These are phyloP conservation scores for Scaptomyza parva DNA, from an alignment of 2,888 invertebrate species.

Conservation along the genomic window DNA sequence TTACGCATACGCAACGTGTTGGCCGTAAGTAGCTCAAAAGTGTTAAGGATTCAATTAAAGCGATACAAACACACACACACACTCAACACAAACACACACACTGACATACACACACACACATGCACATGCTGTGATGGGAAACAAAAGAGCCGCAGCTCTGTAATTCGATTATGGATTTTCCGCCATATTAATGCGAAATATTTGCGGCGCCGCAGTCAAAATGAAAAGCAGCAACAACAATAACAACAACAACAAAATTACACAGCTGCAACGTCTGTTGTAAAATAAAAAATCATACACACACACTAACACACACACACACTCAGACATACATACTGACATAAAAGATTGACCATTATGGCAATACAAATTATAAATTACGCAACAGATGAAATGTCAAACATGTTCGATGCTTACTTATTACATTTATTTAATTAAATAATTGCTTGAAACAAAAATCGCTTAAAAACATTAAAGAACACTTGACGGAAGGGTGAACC, in stretches of 20 bases:
- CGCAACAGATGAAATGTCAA: slow-evolving; percentile 81
- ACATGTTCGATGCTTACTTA: slow-evolving; percentile 71
- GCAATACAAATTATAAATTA: slow-evolving; percentile 79
- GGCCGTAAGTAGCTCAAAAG: slow-evolving; percentile 81
- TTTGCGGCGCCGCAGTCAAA: slow-evolving; percentile 75
- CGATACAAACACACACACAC: slow-evolving; percentile 70
- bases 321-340: not conserved
- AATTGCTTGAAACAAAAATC: slow-evolving; percentile 26
- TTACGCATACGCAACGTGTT: slow-evolving; percentile 76
- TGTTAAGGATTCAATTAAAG: slow-evolving; percentile 83
- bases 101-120: slow-evolving; percentile 4
- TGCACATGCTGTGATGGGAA: slow-evolving; percentile 47
- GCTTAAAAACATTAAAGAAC: slow-evolving; percentile 17
- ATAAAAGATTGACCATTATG: slow-evolving; percentile 60
- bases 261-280: slow-evolving; percentile 38
- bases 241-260: slow-evolving; percentile 32
- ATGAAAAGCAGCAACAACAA: slow-evolving; percentile 51
- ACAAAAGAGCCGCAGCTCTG: slow-evolving; percentile 76
- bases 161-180: slow-evolving; percentile 82
- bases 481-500: too few relatives aligned
- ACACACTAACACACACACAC: slow-evolving; percentile 19
- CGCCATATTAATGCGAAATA: slow-evolving; percentile 81
- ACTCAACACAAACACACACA: slow-evolving; percentile 18
- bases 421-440: slow-evolving; percentile 79
- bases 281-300: slow-evolving; percentile 35